Evolutionary conservation across 2,797 vertebrate genomes (phyloP).

Genomic region (Aythya fuligula): DNA sequence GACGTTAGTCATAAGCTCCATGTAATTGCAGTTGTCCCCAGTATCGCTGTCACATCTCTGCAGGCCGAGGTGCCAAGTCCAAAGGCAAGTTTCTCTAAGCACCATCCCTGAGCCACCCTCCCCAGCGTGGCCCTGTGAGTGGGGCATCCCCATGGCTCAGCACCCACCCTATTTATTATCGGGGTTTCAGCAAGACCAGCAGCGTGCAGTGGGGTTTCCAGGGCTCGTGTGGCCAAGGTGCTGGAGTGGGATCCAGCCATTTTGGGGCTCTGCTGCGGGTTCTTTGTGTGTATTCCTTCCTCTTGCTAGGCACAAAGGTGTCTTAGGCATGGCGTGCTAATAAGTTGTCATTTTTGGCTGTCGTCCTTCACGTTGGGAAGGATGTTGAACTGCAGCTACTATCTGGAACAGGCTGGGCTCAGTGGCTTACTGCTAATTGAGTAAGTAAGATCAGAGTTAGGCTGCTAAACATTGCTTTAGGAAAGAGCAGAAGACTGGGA

Average conservation of each 20-base stretch:
- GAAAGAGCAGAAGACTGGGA: slow-evolving; percentile 15
- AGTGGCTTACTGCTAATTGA: slow-evolving; percentile 53
- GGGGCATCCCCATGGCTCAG: neutral
- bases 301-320: neutral
- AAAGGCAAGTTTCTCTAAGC: neutral
- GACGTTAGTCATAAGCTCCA: neutral
- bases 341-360: neutral
- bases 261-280: neutral
- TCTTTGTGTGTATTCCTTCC: neutral
- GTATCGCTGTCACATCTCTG: neutral
- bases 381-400: neutral
- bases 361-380: neutral
- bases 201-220: neutral
- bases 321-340: neutral
- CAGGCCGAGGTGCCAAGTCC: neutral
- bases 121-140: accelerated
- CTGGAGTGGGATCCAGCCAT: neutral
- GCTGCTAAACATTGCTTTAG: slow-evolving; percentile 43
- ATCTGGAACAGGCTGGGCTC: slow-evolving; percentile 25
- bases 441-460: slow-evolving; percentile 57
- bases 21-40: neutral
- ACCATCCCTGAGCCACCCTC: neutral
- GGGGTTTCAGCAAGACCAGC: neutral
- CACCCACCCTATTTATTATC: neutral
- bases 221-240: accelerated